phyloP scores from a whole-genome alignment of 2,113 vertebrate species.

The Dicrurus megarhynchus region DNA sequence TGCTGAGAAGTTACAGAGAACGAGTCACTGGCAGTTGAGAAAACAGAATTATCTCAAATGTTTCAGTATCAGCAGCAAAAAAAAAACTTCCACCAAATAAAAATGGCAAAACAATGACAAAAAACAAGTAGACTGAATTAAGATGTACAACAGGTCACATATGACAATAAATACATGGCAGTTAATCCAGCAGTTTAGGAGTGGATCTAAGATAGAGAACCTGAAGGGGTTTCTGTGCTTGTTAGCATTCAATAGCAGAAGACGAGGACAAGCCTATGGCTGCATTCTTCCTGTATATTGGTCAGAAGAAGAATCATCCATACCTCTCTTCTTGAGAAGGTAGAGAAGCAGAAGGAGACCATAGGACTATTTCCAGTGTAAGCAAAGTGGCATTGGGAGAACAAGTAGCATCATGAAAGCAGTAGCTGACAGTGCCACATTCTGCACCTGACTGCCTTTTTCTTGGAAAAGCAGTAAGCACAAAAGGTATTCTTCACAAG shows the following conservation, averaged over 20 bases:
- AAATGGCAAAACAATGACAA: not conserved
- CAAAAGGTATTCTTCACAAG: not conserved
- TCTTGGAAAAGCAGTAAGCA: not conserved
- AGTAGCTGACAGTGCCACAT: not conserved
- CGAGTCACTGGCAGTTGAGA: rapidly evolving
- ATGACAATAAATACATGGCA: not conserved
- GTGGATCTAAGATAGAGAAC: not conserved
- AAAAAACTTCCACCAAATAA: not conserved
- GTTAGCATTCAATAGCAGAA: not conserved
- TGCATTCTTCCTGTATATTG: not conserved
- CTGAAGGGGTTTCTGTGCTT: not conserved
- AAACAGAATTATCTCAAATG: not conserved
- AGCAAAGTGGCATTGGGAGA: rapidly evolving
- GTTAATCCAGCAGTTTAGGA: not conserved
- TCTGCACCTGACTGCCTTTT: not conserved
- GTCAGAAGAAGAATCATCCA: not conserved
- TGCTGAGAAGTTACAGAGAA: not conserved
- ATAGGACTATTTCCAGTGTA: not conserved
- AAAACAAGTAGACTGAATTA: not conserved
- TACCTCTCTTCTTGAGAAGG: not conserved
- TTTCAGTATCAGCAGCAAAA: not conserved
- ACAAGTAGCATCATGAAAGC: not conserved
- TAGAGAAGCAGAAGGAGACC: not conserved
- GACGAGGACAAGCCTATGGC: not conserved
- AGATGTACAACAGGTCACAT: not conserved